Percentiles rank a stretch among this genome's conserved stretches.
These are phyloP conservation scores for Drosophila carrolli DNA, from an alignment of 1,140 invertebrate genomes.

Conservation along the genomic window DNA sequence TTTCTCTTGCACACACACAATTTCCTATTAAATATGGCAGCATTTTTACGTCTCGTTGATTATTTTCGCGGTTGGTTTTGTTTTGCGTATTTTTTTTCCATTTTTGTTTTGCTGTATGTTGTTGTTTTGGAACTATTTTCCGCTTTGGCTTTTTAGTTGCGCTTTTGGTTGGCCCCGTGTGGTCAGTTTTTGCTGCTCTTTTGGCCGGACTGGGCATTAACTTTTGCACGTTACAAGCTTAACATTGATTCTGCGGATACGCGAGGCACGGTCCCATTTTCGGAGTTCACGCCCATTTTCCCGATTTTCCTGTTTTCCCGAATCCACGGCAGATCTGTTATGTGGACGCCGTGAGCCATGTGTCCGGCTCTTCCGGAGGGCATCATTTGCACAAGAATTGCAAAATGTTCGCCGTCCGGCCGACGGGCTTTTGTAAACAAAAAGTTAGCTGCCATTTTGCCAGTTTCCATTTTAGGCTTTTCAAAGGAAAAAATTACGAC, in stretches of 20 bases:
- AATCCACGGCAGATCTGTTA: constrained; percentile 8
- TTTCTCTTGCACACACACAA: constrained; percentile 39
- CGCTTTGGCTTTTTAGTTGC: constrained; percentile 56
- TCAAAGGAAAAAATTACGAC: constrained; percentile 25
- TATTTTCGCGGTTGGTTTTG: constrained; percentile 46
- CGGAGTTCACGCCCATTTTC: constrained; percentile 7
- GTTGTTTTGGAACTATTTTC: constrained; percentile 41
- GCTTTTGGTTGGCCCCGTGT: constrained; percentile 27
- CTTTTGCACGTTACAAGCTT: constrained; percentile 73
- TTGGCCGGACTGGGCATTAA: constrained; percentile 56
- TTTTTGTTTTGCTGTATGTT: neutral
- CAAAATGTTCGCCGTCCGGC: constrained; percentile 57
- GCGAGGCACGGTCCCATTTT: constrained; percentile 25
- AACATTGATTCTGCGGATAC: constrained; percentile 72
- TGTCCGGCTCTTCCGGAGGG: constrained; percentile 70
- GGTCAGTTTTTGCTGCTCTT: constrained; percentile 46
- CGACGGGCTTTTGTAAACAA: constrained; percentile 37
- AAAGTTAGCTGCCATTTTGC: constrained; percentile 66
- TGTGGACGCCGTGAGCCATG: constrained; percentile 62
- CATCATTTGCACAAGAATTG: constrained; percentile 79
- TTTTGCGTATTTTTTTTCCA: neutral
- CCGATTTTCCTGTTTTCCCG: constrained; percentile 17
- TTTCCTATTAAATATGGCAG: constrained; percentile 61
- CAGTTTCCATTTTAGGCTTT: constrained; percentile 37
- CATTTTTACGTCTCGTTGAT: constrained; percentile 55